Percentiles rank a stretch among this genome's conserved stretches.
Evolutionary conservation across 2,888 invertebrate genomes (phyloP).

Genomic region (Synergus itoensis): DNA sequence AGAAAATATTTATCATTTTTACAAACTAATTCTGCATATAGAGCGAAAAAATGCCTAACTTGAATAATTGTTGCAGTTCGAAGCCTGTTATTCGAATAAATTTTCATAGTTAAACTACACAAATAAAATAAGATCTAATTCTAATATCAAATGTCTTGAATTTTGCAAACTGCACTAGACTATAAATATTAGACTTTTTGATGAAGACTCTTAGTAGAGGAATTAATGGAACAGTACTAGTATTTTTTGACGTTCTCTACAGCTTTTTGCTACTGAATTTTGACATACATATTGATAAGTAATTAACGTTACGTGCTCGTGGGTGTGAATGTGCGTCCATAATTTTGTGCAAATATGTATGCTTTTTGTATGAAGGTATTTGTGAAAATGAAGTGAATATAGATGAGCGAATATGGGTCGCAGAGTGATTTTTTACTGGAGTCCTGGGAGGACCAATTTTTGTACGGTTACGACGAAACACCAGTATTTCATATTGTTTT

Average conservation of each 20-base stretch:
- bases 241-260: constrained; percentile 33
- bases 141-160: neutral
- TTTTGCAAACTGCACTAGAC: neutral
- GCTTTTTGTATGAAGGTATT: constrained; percentile 15
- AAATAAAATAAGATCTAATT: neutral
- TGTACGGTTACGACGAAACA: constrained; percentile 69
- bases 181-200: neutral
- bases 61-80: too few species aligned
- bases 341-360: constrained; percentile 22
- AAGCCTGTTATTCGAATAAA: too few species aligned
- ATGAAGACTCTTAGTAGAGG: neutral
- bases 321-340: constrained; percentile 11
- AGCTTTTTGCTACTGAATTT: constrained; percentile 18
- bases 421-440: constrained; percentile 48
- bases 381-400: constrained; percentile 43
- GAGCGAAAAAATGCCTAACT: too few species aligned
- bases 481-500: constrained; percentile 75
- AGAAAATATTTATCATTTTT: too few species aligned
- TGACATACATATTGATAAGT: constrained; percentile 2
- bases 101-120: too few species aligned
- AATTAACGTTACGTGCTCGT: neutral
- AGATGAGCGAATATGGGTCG: constrained; percentile 49
- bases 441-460: constrained; percentile 53
- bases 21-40: too few species aligned
- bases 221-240: neutral